phyloP scores from a whole-genome alignment of 2,888 invertebrate genomes.

The Orthonevra nobilis region DNA sequence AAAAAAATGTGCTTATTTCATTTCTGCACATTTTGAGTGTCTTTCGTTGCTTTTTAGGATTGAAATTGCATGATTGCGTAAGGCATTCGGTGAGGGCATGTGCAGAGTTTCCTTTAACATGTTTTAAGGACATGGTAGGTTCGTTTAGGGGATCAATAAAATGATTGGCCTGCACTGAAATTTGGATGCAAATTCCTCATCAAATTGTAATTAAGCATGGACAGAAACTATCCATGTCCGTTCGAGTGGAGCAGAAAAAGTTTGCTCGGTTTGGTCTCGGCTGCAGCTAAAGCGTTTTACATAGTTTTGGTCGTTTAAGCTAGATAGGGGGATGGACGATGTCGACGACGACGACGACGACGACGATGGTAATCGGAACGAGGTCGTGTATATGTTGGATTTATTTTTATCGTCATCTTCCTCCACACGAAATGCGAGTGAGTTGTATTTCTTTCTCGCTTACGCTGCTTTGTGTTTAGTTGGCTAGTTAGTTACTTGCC shows the following conservation, averaged over 20 bases:
- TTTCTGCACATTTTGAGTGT: slow-evolving; percentile 9
- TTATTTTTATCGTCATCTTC: slow-evolving; percentile 69
- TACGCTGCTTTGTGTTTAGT: slow-evolving; percentile 31
- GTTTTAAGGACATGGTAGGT: background rate
- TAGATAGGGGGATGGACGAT: slow-evolving; percentile 42
- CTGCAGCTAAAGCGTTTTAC: slow-evolving; percentile 17
- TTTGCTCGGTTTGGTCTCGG: slow-evolving; percentile 25
- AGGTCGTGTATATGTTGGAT: slow-evolving; percentile 62
- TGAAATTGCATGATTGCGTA: background rate
- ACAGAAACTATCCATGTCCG: background rate
- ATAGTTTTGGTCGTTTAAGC: slow-evolving; percentile 12
- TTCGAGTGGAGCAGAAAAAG: slow-evolving; percentile 9
- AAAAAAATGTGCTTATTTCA: slow-evolving; percentile 31
- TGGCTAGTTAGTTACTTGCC: slow-evolving; percentile 54
- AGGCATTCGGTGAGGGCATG: background rate
- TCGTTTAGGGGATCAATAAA: slow-evolving; percentile 20
- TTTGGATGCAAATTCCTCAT: slow-evolving; percentile 14
- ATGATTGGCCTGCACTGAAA: background rate
- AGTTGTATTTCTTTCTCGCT: slow-evolving; percentile 58
- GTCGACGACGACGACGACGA: background rate
- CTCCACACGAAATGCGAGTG: slow-evolving; percentile 39
- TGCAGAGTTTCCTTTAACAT: background rate
- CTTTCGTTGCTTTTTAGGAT: slow-evolving; percentile 25
- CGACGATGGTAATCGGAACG: slow-evolving; percentile 54
- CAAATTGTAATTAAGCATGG: background rate